These are phyloP conservation scores for Pemphredon lugubris DNA, from an alignment of 2,888 invertebrate species.

Conservation along the genomic window DNA sequence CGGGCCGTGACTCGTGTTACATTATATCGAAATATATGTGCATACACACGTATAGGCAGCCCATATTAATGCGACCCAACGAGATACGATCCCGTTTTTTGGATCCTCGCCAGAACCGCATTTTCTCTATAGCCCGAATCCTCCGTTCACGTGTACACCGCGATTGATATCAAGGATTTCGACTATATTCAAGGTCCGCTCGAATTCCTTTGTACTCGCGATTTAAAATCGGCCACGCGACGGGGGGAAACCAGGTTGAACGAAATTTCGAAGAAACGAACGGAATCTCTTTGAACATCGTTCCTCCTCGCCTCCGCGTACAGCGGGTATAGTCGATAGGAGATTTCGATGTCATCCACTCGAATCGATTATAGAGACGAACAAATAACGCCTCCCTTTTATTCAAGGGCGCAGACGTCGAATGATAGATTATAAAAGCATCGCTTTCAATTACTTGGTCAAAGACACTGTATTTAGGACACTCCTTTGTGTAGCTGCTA, in stretches of 20 bases:
- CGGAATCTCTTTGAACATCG: no score
- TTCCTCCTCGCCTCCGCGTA: no score
- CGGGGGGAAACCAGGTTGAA: no score
- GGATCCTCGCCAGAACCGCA: conserved; percentile 77
- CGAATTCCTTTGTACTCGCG: not conserved
- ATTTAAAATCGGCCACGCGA: not conserved
- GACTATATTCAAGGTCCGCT: not conserved
- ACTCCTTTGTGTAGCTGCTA: conserved; percentile 26
- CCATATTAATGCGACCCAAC: conserved; percentile 61
- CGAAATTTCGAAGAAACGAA: no score
- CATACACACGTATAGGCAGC: no score
- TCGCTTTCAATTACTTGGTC: conserved; percentile 13
- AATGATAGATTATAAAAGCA: not conserved
- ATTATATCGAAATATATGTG: conserved; percentile 22
- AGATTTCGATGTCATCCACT: no score
- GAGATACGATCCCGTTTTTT: conserved; percentile 75
- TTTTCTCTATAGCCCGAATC: conserved; percentile 67
- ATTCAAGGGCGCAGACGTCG: no score
- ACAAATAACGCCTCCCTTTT: no score
- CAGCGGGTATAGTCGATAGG: no score
- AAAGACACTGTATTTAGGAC: conserved; percentile 28
- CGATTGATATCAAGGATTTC: conserved; percentile 57
- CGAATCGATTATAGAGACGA: no score
- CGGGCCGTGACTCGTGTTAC: conserved; percentile 2
- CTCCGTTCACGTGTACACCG: conserved; percentile 43